Evolutionary conservation across 1,140 invertebrate species (phyloP).

Genomic region (Oncopodura yosiiana): DNA sequence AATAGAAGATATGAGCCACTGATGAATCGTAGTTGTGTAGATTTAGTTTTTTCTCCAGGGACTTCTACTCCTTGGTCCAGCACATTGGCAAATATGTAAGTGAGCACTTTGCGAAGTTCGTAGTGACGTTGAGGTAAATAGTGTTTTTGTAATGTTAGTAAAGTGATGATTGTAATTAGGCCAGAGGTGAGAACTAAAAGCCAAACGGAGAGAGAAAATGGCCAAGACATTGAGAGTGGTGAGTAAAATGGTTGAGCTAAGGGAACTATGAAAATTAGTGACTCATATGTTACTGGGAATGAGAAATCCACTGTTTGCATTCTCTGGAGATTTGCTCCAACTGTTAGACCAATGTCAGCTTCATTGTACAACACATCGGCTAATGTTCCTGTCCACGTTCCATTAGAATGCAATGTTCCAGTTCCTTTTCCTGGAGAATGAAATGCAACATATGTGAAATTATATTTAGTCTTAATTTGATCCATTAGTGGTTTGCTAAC

Average conservation of each 20-base stretch:
- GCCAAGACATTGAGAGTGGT: conserved; percentile 22
- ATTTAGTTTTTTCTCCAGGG: neutral
- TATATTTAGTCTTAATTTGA: too few relatives aligned
- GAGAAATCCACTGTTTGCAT: conserved; percentile 27
- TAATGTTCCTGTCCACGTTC: conserved; percentile 28
- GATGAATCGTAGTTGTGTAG: neutral
- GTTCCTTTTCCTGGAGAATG: too few relatives aligned
- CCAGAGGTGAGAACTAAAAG: too few relatives aligned
- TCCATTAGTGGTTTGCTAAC: too few relatives aligned
- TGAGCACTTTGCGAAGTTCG: too few relatives aligned
- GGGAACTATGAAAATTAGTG: conserved; percentile 25
- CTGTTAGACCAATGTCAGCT: conserved; percentile 26
- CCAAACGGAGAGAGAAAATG: conserved; percentile 19
- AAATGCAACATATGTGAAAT: too few relatives aligned
- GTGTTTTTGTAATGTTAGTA: too few relatives aligned
- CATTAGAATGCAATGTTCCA: too few relatives aligned
- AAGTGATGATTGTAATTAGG: too few relatives aligned
- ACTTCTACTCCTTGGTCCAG: conserved; percentile 4
- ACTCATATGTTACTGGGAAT: conserved; percentile 24
- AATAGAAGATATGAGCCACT: conserved; percentile 8
- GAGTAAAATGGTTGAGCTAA: conserved; percentile 2
- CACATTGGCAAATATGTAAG: neutral
- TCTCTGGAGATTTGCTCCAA: conserved; percentile 17
- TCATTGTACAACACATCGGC: conserved; percentile 18
- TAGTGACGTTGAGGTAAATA: too few relatives aligned